These are phyloP conservation scores for Dryobates pubescens DNA, from an alignment of 2,797 vertebrate species.

Conservation along the genomic window DNA sequence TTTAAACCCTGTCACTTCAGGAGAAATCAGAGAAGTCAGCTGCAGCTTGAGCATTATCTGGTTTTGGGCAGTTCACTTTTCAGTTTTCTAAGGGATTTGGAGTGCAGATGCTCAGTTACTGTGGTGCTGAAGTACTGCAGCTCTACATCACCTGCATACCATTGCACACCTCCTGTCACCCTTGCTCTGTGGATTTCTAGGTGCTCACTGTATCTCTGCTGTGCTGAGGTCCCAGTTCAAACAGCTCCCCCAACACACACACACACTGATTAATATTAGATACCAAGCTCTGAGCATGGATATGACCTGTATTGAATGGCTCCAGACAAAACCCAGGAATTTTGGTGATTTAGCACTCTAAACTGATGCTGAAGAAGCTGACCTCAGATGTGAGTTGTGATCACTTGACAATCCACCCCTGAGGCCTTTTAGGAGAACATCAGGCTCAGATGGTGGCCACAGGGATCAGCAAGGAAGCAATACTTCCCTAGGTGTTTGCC, in stretches of 20 bases:
- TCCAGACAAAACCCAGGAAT: not conserved
- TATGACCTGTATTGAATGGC: not conserved
- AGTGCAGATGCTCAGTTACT: not conserved
- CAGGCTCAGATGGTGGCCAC: rapidly evolving
- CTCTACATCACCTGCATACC: not conserved
- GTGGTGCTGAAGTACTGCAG: rapidly evolving
- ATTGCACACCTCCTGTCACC: not conserved
- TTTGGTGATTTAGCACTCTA: not conserved
- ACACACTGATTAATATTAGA: not conserved
- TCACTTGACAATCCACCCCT: not conserved
- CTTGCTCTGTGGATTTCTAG: not conserved
- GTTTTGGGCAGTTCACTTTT: not conserved
- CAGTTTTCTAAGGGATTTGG: not conserved
- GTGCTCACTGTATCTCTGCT: not conserved
- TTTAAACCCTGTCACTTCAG: not conserved
- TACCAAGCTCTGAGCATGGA: not conserved
- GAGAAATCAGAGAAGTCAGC: not conserved
- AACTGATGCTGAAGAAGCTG: not conserved
- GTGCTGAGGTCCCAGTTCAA: not conserved
- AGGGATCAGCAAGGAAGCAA: not conserved
- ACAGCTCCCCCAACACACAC: not conserved
- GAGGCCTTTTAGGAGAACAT: not conserved
- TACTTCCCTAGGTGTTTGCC: not conserved
- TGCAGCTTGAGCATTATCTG: not conserved
- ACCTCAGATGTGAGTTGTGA: not conserved